These are phyloP conservation scores for Lasioglossum calceatum DNA, from an alignment of 2,888 invertebrate species.

Conservation along the genomic window DNA sequence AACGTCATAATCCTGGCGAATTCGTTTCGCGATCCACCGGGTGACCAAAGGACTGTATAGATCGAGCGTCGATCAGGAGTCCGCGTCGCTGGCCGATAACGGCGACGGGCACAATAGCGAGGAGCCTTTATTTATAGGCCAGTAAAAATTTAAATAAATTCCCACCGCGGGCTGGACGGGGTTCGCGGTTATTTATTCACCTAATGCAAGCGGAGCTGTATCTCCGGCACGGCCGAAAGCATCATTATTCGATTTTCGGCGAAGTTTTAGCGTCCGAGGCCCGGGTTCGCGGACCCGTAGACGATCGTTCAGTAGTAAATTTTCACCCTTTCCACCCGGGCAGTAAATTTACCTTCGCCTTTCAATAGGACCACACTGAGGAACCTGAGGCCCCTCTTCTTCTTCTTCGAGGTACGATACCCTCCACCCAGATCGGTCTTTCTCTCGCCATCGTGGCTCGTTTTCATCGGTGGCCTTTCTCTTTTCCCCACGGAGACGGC, in stretches of 20 bases:
- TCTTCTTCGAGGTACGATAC: not conserved
- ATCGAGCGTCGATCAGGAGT: constrained; percentile 54
- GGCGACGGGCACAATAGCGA: constrained; percentile 64
- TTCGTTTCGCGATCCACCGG: constrained; percentile 33
- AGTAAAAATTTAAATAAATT: constrained; percentile 79
- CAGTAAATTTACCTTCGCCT: constrained; percentile 79
- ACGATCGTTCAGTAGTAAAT: constrained; percentile 76
- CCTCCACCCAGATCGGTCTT: not conserved
- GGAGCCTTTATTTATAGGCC: constrained; percentile 75
- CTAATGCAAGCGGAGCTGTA: constrained; percentile 68
- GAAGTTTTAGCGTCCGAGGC: constrained; percentile 61
- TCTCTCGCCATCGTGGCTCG: not conserved
- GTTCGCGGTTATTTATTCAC: constrained; percentile 75
- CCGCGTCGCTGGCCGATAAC: constrained; percentile 50
- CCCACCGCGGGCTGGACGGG: constrained; percentile 49
- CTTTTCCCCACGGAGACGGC: constrained; percentile 10
- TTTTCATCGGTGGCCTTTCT: constrained; percentile 32
- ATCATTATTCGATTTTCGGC: constrained; percentile 74
- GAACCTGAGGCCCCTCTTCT: constrained; percentile 28
- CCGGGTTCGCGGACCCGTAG: constrained; percentile 46
- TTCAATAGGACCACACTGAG: constrained; percentile 73
- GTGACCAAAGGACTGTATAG: constrained; percentile 4
- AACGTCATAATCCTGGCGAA: constrained; percentile 59
- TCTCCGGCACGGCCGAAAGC: constrained; percentile 45
- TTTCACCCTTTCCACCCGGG: constrained; percentile 77